Conservation (phyloP, 2,113 vertebrate species). For the Leptodactylus fuscus region DNA sequence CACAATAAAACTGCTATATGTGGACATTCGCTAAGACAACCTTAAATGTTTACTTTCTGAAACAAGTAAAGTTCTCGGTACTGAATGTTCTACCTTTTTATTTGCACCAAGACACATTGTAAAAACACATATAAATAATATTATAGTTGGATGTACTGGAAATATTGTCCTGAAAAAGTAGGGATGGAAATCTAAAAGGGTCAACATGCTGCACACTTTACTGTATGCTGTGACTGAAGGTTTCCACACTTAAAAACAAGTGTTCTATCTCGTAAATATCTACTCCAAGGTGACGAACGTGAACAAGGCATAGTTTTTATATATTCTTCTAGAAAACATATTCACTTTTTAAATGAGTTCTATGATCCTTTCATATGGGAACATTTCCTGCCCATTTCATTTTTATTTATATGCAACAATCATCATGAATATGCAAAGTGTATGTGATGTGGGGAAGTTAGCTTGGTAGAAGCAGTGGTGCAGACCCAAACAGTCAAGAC, state of each 20-base stretch:
- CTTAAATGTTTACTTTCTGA: slow-evolving; percentile 18
- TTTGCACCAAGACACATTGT: slow-evolving; percentile 3
- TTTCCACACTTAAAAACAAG: not conserved
- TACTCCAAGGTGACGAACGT: too few species aligned
- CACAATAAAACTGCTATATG: slow-evolving; percentile 39
- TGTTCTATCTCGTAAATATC: not conserved
- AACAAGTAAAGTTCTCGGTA: not conserved
- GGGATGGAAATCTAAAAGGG: not conserved
- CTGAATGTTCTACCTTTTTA: not conserved
- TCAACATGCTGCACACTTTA: not conserved
- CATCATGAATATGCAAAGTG: too few species aligned
- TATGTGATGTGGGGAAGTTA: too few species aligned
- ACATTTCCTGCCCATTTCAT: too few species aligned
- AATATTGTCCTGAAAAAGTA: not conserved
- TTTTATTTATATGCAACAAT: too few species aligned
- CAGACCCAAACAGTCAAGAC: too few species aligned
- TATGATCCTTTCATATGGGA: too few species aligned
- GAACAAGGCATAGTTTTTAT: too few species aligned
- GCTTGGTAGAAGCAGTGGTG: too few species aligned
- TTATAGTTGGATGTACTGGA: not conserved
- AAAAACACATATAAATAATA: slow-evolving; percentile 10
- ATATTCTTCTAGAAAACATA: too few species aligned
- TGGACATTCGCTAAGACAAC: slow-evolving; percentile 17
- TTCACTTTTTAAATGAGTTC: too few species aligned
- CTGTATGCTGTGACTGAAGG: not conserved